A percentile compares a stretch with the other conserved stretches of the same genome.
phyloP scores from a whole-genome alignment of 1,140 invertebrate species.

The Drosophila oshimai region DNA sequence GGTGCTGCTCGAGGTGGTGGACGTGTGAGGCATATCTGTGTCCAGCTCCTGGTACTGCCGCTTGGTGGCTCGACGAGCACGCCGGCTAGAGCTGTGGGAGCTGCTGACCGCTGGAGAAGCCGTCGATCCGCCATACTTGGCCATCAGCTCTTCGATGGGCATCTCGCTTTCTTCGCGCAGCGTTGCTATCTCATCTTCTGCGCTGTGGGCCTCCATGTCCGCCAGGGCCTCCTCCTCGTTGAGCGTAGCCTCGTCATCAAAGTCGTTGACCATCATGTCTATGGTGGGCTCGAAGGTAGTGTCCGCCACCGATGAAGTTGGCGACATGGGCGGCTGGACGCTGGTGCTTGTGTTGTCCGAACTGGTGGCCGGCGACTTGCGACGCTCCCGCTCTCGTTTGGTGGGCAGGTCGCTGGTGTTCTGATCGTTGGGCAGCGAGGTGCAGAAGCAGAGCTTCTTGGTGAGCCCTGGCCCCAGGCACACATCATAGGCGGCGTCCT shows the following conservation, averaged over 20 bases:
- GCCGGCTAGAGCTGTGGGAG: conserved; percentile 12
- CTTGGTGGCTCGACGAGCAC: conserved; percentile 36
- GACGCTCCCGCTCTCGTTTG: conserved; percentile 62
- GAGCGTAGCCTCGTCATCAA: conserved; percentile 97
- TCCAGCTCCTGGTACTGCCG: conserved; percentile 31
- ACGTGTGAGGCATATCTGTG: not conserved
- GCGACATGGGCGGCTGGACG: conserved; percentile 52
- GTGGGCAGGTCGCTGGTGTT: conserved; percentile 45
- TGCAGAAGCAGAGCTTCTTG: conserved; percentile 74
- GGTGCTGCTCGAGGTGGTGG: not conserved
- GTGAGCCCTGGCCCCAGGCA: conserved; percentile 74
- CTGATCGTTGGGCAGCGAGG: conserved; percentile 56
- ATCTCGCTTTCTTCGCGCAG: conserved; percentile 94
- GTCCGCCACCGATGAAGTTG: conserved; percentile 59
- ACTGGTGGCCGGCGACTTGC: conserved; percentile 57
- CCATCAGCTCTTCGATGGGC: conserved; percentile 95
- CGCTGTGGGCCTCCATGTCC: conserved; percentile 90
- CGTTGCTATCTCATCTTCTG: conserved; percentile 93
- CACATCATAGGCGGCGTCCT: conserved; percentile 70
- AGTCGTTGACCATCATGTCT: conserved; percentile 98
- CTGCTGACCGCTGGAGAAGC: conserved; percentile 15
- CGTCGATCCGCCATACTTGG: conserved; percentile 81
- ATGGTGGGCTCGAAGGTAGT: conserved; percentile 86
- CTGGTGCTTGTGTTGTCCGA: conserved; percentile 31
- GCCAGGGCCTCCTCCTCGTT: conserved; percentile 98